Base-by-base conservation (phyloP, 2,113 vertebrate genomes). In the Alligator mississippiensis region DNA sequence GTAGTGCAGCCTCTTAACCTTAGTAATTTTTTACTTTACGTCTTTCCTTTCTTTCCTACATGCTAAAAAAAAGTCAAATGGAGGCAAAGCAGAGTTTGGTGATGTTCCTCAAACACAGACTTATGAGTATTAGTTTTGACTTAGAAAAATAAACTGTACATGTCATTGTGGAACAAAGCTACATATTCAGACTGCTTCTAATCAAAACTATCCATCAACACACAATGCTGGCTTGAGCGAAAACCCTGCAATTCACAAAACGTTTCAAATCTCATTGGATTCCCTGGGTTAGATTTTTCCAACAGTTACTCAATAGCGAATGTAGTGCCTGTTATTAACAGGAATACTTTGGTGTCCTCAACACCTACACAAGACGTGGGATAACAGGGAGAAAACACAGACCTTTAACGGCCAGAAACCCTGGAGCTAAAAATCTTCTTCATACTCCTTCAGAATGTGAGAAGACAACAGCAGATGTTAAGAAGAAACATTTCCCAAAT, bases 201-300 rank as follows among this genome's bases (percentile, higher is more conserved):
- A 90, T 2, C 21, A 11, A 80, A 77, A 30, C 59, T 25, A 93
- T 14, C 22, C 17, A 85, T 59, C 85, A 79, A 81, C 22, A 85
- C 2, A n/a, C 25, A 88, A 59, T 30, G 18, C 16, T 6, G 6
- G 60, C 57, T 83, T 68, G 34, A 77, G 24, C 81, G 62, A 88
- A 82, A 85, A 63, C 15, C 54, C 27, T 13, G 47, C 63, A 28
- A 89, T 77, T 64, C 93, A 1, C n/a, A 70, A 25, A 19, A 60
- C 88, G 28, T 22, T 81, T 34, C 59, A 91, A 89, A 89, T 78
- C 25, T 27, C 55, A 91, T 34, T 54, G 2, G 74, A 74, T 94
- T 47, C 30, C 57, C 54, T 84, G 72, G 3, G 91, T 6, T 24
- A 86, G 77, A 22, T 17, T 80, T 11, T 93, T 80, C 24, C 74